Conservation (phyloP, 1,140 invertebrate species). For the Andricus grossulariae region DNA sequence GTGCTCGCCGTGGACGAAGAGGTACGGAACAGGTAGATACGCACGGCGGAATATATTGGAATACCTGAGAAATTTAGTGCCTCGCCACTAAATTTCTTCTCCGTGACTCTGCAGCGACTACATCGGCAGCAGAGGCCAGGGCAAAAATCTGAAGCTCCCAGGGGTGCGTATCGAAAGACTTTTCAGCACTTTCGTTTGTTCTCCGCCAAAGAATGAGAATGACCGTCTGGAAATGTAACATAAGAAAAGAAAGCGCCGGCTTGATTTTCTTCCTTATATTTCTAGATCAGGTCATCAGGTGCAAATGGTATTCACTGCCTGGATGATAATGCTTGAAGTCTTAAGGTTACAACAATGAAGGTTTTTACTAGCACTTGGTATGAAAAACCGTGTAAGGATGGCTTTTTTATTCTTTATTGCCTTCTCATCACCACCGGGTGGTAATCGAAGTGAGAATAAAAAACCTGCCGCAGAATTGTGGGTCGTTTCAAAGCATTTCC, state of each 20-base stretch:
- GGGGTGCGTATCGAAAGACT: slow-evolving; percentile 38
- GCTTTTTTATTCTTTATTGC: too few species aligned
- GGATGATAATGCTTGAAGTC: not conserved
- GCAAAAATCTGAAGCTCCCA: slow-evolving; percentile 55
- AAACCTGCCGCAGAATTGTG: too few species aligned
- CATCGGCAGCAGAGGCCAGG: slow-evolving; percentile 58
- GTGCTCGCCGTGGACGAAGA: slow-evolving; percentile 60
- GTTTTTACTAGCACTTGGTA: too few species aligned
- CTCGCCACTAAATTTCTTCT: slow-evolving; percentile 68
- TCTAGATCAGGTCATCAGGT: not conserved
- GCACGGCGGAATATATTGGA: slow-evolving; percentile 73
- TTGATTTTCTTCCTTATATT: not conserved
- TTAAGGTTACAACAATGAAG: not conserved
- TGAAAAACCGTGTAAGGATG: too few species aligned
- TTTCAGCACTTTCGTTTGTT: slow-evolving; percentile 50
- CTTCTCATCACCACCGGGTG: too few species aligned
- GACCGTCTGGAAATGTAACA: slow-evolving; percentile 1
- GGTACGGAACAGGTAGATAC: slow-evolving; percentile 70
- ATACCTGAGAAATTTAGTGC: slow-evolving; percentile 75
- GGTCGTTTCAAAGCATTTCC: too few species aligned
- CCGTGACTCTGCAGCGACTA: slow-evolving; percentile 66
- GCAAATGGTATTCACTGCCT: not conserved
- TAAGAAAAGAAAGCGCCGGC: not conserved
- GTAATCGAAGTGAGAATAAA: too few species aligned
- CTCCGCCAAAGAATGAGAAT: slow-evolving; percentile 15